Evolutionary conservation across 2,113 vertebrate genomes (phyloP).

Genomic region (Platichthys stellatus): DNA sequence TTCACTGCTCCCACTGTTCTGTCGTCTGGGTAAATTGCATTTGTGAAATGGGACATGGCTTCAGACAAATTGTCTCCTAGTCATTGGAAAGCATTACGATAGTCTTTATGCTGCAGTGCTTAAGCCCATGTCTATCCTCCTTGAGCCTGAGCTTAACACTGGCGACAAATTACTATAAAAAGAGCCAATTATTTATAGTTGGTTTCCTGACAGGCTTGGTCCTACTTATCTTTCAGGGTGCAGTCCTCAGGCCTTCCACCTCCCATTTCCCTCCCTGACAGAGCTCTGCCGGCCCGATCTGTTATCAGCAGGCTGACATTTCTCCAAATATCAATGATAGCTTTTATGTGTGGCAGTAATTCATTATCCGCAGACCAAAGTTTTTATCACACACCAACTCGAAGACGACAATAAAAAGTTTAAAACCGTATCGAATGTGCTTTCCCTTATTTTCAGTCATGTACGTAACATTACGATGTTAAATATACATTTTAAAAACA

Average conservation of each 20-base stretch:
- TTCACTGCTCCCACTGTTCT: background rate
- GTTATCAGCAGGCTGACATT: constrained; percentile 69
- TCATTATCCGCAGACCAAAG: constrained; percentile 45
- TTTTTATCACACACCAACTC: constrained; percentile 1
- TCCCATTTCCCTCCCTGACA: constrained; percentile 54
- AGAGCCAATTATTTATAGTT: constrained; percentile 80
- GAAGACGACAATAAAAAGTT: constrained; percentile 15
- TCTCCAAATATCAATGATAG: constrained; percentile 70
- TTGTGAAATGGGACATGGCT: constrained; percentile 25
- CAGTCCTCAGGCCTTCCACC: constrained; percentile 43
- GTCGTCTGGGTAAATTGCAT: constrained; percentile 15
- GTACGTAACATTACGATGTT: too few species aligned
- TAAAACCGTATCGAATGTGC: too few species aligned
- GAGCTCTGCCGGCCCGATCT: constrained; percentile 44
- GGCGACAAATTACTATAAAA: constrained; percentile 68
- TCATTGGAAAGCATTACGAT: constrained; percentile 26
- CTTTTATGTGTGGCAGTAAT: constrained; percentile 61
- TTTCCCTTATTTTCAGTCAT: background rate
- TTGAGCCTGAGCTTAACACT: constrained; percentile 49
- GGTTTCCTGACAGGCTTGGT: constrained; percentile 59
- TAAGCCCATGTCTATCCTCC: constrained; percentile 51
- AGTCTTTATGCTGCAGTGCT: constrained; percentile 27
- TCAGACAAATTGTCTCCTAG: constrained; percentile 8
- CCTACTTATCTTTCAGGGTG: constrained; percentile 73
- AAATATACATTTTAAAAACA: background rate